A percentile compares a stretch with the other conserved stretches of the same genome.
phyloP scores from a whole-genome alignment of 2,888 invertebrate species.

The Lampropteryx suffumata region DNA sequence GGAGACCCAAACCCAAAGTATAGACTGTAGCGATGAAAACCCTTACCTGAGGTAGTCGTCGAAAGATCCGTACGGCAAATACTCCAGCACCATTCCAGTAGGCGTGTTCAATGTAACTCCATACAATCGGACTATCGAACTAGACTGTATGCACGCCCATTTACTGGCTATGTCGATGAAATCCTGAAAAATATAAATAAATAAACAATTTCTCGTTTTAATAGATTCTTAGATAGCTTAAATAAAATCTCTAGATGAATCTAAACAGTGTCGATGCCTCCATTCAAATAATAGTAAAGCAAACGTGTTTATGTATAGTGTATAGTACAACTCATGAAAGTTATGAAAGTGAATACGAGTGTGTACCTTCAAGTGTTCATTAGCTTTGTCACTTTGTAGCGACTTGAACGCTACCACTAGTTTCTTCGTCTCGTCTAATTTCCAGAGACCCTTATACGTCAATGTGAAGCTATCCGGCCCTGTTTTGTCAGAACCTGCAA shows the following conservation, averaged over 20 bases:
- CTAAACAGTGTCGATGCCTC: too few species aligned
- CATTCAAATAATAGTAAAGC: too few species aligned
- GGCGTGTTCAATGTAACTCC: slow-evolving; percentile 90
- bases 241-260: too few species aligned
- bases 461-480: slow-evolving; percentile 85
- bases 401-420: slow-evolving; percentile 91
- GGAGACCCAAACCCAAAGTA: too few species aligned
- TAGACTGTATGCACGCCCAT: slow-evolving; percentile 90
- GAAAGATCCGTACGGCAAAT: slow-evolving; percentile 89
- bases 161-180: slow-evolving; percentile 89
- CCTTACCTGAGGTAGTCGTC: slow-evolving; percentile 85
- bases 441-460: slow-evolving; percentile 90
- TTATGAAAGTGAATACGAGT: background rate
- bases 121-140: slow-evolving; percentile 89
- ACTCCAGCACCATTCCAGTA: slow-evolving; percentile 91
- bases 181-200: slow-evolving; percentile 77
- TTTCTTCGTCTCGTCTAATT: slow-evolving; percentile 88
- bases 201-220: background rate
- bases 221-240: too few species aligned
- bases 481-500: slow-evolving; percentile 82
- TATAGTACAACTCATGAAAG: background rate
- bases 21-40: too few species aligned
- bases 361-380: slow-evolving; percentile 84
- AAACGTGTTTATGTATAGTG: too few species aligned
- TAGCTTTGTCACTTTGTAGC: slow-evolving; percentile 85